Evolutionary conservation across 2,888 invertebrate species (phyloP).

Genomic region (Diaprepes abbreviatus): DNA sequence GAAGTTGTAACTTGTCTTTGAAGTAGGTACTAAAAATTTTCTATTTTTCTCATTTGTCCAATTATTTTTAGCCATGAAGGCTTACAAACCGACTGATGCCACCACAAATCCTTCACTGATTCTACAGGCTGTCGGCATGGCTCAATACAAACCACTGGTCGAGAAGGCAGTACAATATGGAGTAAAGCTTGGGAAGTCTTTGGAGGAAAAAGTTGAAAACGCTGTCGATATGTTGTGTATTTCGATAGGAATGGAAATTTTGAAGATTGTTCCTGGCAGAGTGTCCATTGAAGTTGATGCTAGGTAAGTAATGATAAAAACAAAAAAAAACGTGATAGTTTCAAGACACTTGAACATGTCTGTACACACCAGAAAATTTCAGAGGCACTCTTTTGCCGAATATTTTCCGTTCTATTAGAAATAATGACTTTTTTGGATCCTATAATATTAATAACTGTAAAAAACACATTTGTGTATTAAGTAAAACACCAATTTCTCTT

Average conservation of each 20-base stretch:
- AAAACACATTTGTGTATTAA: too few relatives aligned
- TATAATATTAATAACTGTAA: too few relatives aligned
- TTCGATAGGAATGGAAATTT: conserved; percentile 95
- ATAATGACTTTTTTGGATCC: too few relatives aligned
- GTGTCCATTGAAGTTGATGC: conserved; percentile 98
- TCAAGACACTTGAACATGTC: too few relatives aligned
- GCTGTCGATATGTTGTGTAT: conserved; percentile 96
- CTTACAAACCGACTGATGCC: conserved; percentile 98
- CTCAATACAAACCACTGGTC: conserved; percentile 92
- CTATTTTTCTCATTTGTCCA: too few relatives aligned
- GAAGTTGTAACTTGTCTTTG: too few relatives aligned
- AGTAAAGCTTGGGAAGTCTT: conserved; percentile 74
- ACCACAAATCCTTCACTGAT: conserved; percentile 99
- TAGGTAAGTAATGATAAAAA: conserved; percentile 78
- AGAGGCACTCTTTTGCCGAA: too few relatives aligned
- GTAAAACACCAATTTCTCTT: too few relatives aligned
- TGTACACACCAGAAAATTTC: too few relatives aligned
- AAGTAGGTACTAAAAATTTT: too few relatives aligned
- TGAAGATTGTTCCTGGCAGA: conserved; percentile 99
- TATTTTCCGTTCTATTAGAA: too few relatives aligned
- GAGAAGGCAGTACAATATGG: conserved; percentile 93
- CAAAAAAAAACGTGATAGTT: too few relatives aligned
- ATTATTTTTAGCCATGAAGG: conserved; percentile 81
- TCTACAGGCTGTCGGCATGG: conserved; percentile 92
- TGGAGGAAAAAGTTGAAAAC: conserved; percentile 90